Evolutionary conservation across 2,113 vertebrate genomes (phyloP), one percentile per base, ranked within the genome.

Genomic region (Sisor rabdophorus): DNA sequence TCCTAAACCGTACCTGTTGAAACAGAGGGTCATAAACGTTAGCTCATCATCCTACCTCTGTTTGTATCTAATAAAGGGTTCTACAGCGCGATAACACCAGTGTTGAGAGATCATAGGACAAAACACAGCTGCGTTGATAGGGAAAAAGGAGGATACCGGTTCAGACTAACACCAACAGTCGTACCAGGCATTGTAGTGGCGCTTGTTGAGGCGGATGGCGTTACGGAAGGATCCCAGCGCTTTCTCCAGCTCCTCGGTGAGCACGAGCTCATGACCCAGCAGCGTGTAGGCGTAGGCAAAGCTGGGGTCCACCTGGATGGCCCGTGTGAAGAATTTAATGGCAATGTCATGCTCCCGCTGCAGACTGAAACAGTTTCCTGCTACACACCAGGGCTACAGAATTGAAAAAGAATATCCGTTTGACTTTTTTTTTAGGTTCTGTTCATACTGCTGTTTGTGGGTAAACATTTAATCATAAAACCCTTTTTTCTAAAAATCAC

Each of bases 281-380:
- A 99, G 91, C 20, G 97, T 99, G 89, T 98, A 98, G 28, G 97
- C 97, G 9, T 99, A 98, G 4, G 96, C 96, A 76, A 98, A 98
- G 84, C 94, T 92, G 0, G 97, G 96, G 87, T 99, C 96, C 85
- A 99, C 97, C 88, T 99, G 97, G 84, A 99, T 98, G 83, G 97
- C 97, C 83, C 97, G 91, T 89, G 98, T 96, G 91, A 99, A 99
- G 89, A 99, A 98, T 88, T 99, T 99, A 83, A 99, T 98, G 71
- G 97, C 97, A 36, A 98, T 97, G 88, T 99, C 97, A 13, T 99
- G 97, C 82, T 98, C 97, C 47, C 97, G 90, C 78, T 99, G 97
- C 79, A 99, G 91, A 87, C 97, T 98, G 91, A 98, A 99, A 82
- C 97, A 99, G 91, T 99, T 99, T 15, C 97, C 97, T 48, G 97